Conservation (phyloP, 2,113 vertebrate genomes). For the Thalassoma bifasciatum region DNA sequence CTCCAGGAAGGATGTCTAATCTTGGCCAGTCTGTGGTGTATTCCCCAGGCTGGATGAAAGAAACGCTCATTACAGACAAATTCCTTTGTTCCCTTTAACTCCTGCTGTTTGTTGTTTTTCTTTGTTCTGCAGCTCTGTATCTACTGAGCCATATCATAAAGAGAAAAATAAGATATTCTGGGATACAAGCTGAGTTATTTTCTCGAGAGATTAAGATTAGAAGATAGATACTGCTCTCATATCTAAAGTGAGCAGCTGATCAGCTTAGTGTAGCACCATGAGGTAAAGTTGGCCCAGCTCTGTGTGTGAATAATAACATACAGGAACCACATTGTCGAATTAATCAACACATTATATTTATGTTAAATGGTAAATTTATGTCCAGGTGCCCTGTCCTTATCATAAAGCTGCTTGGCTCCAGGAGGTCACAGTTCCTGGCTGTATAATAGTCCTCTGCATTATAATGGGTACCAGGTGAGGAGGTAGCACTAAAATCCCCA, state of each 20-base stretch:
- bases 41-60: slow-evolving; percentile 61
- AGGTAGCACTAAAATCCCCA: too few relatives aligned
- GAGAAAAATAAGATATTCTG: background rate
- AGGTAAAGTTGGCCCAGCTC: background rate
- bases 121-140: slow-evolving; percentile 24
- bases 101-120: slow-evolving; percentile 50
- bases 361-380: too few relatives aligned
- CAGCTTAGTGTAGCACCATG: background rate
- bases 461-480: too few relatives aligned
- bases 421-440: too few relatives aligned
- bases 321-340: too few relatives aligned
- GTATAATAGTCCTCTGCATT: too few relatives aligned
- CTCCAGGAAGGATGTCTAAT: slow-evolving; percentile 75
- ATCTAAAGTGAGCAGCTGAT: background rate
- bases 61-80: slow-evolving; percentile 34
- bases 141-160: slow-evolving; percentile 2
- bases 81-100: slow-evolving; percentile 42
- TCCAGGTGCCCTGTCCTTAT: too few relatives aligned
- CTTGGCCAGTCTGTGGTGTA: slow-evolving; percentile 50
- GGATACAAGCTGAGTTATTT: background rate
- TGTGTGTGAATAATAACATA: too few relatives aligned
- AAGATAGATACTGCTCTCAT: background rate
- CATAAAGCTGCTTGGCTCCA: too few relatives aligned
- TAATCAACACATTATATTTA: too few relatives aligned
- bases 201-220: background rate